Conservation (phyloP, 2,797 vertebrate genomes). For the Hybognathus amarus region DNA sequence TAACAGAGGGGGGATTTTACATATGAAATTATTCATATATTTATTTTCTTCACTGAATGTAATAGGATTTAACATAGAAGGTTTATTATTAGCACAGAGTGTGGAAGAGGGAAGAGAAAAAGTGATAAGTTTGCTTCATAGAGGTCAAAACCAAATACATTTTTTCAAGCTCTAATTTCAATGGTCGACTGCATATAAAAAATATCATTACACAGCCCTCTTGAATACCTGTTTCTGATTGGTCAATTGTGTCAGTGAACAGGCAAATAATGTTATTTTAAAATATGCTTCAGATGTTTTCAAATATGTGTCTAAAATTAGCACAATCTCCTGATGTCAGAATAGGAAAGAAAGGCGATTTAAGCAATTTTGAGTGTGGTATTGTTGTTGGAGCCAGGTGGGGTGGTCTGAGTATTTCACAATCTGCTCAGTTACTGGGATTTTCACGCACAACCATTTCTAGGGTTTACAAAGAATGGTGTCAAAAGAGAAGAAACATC, state of each 20-base stretch:
- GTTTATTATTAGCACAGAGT: slow-evolving; percentile 20
- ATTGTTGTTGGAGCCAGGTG: too few relatives aligned
- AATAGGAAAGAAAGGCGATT: too few relatives aligned
- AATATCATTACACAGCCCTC: neutral
- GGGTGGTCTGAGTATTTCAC: too few relatives aligned
- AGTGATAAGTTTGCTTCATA: neutral
- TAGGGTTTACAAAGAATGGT: too few relatives aligned
- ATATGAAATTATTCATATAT: slow-evolving; percentile 46
- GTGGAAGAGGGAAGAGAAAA: slow-evolving; percentile 7
- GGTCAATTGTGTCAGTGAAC: neutral
- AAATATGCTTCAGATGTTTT: neutral
- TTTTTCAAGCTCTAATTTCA: slow-evolving; percentile 11
- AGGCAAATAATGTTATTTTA: neutral
- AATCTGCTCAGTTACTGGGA: too few relatives aligned
- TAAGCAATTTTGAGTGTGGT: too few relatives aligned
- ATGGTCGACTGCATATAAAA: slow-evolving; percentile 1
- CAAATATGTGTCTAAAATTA: neutral
- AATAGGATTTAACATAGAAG: slow-evolving; percentile 20
- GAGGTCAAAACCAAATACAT: slow-evolving; percentile 30
- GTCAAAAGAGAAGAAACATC: too few relatives aligned
- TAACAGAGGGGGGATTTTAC: slow-evolving; percentile 38
- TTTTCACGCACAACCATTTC: too few relatives aligned
- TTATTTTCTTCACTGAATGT: slow-evolving; percentile 39
- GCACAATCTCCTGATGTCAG: too few relatives aligned
- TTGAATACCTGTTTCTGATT: slow-evolving; percentile 4